Base-by-base conservation (phyloP, 2,888 invertebrate species). In the Blomia tropicalis region DNA sequence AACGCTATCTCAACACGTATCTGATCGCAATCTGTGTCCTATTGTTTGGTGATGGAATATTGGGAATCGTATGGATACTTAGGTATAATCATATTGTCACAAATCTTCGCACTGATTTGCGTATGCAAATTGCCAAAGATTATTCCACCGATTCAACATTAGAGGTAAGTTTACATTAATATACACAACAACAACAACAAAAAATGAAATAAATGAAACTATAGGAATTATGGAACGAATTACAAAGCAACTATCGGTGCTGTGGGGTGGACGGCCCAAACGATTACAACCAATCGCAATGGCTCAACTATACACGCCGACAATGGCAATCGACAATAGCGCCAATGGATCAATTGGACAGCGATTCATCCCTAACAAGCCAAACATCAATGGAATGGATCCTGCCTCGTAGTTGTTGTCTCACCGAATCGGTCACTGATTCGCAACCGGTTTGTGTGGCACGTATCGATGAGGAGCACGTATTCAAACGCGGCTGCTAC, bases 1-100 rank as follows among this genome's bases (percentile, higher is more conserved):
- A 86, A 72, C 81, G 82, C 66, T 80, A 87, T 70, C 80, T 88
- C 64, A 85, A 86, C 78, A 82, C 83, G 66, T 88, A 87, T 74
- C 87, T 87, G 87, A 76, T 86, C 64, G 79, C 87, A 31, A 76
- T 88, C 67, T 77, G 87, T 44, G 82, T 83, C 29, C 78, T 88
- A 59, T 79, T 88, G 61, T 83, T 86, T 70, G 87, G 87, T 64
- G 88, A 88, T 79, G 82, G 83, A 19, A 81, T 87, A 59, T 81
- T 87, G 67, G 87, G 87, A 54, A 82, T 87, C 63, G 84, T 85
- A 70, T 88, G 87, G 87, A 82, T 87, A 66, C 85, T 86, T 74
- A 79, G 83, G 43, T 84, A 84, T 73, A 83, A 84, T 71, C 79
- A 79, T 59, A 81, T 87, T 69, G 82, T 84, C 70, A 80, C 83